Evolutionary conservation across 2,888 invertebrate genomes (phyloP), one percentile per base, ranked within the genome.

Genomic region (Lymantria monacha): DNA sequence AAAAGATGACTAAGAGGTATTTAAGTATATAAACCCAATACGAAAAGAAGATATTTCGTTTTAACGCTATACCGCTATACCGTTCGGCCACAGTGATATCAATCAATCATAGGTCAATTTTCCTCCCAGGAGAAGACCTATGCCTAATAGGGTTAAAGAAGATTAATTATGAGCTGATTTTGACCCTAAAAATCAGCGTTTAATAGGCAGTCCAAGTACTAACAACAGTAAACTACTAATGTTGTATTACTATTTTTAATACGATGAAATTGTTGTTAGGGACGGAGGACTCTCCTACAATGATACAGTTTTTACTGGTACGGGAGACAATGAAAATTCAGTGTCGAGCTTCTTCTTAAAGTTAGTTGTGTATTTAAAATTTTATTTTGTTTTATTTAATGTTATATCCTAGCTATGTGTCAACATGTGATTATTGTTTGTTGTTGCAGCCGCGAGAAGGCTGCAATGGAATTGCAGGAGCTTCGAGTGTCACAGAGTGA

Each of bases 381-480:
- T 42, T 45, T 48, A 15, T 44, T 41, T 36, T 41, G 38, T 47
- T 15, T 48, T 30, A 40, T 30, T 40, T 49, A 22, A 30, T 12
- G 11, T 3, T 22, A 5, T 11, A 38, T 38, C 2, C 3, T 38
- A 33, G 38, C 12, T 15, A 13, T 15, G 11, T 38, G n/a, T 38
- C n/a, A 13, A 13, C 12, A 40, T 36, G 13, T 48, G 46, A 36
- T 45, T 46, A 51, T 43, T 43, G 38, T 30, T 51, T 37, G 50
- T 70, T 66, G 51, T 85, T 87, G 9, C 82, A 92, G 93, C 64
- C 92, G 93, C 59, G 93, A 94, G 73, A 92, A 90, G 57, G 92
- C 92, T 43, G 93, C 93, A 10, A 72, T 92, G 62, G 93, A 93
- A 63, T 74, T 93, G 59, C 90, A 91, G 65, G 91, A 91, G 59